Evolutionary conservation across 2,888 invertebrate genomes (phyloP).

Genomic region (Mesoligia furuncula): DNA sequence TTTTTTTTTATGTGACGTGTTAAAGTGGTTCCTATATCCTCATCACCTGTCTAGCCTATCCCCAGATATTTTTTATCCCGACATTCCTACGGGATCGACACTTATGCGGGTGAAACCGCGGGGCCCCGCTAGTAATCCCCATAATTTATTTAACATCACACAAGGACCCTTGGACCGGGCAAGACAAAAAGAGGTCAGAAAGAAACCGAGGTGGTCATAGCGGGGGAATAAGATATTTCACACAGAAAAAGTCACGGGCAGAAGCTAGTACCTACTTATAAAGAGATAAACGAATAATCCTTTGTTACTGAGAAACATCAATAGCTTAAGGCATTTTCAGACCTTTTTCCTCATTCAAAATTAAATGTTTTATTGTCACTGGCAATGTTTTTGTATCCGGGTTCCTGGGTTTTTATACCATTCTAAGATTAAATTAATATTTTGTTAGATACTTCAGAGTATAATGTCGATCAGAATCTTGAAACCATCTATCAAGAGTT

Average conservation of each 20-base stretch:
- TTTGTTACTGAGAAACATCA: conserved; percentile 11
- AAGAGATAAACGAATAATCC: background rate
- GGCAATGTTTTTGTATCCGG: conserved; percentile 12
- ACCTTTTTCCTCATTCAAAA: conserved; percentile 17
- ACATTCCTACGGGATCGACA: no score
- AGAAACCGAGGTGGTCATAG: background rate
- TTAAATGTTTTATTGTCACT: conserved; percentile 33
- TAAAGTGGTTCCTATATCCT: no score
- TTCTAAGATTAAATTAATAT: background rate
- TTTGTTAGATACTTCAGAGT: background rate
- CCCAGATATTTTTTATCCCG: no score
- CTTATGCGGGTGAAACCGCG: no score
- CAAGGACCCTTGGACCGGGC: background rate
- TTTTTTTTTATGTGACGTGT: no score
- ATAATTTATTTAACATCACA: background rate
- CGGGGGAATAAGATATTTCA: background rate
- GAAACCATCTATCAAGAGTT: background rate
- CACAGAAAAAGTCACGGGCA: background rate
- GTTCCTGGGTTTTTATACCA: background rate
- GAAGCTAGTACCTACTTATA: background rate
- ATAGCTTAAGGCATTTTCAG: conserved; percentile 30
- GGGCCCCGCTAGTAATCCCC: no score
- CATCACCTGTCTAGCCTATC: no score
- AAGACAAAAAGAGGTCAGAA: background rate
- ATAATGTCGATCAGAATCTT: background rate